Evolutionary conservation across 2,888 invertebrate genomes (phyloP), one percentile per base, ranked within the genome.

Genomic region (Callyntrura guangdongensis): DNA sequence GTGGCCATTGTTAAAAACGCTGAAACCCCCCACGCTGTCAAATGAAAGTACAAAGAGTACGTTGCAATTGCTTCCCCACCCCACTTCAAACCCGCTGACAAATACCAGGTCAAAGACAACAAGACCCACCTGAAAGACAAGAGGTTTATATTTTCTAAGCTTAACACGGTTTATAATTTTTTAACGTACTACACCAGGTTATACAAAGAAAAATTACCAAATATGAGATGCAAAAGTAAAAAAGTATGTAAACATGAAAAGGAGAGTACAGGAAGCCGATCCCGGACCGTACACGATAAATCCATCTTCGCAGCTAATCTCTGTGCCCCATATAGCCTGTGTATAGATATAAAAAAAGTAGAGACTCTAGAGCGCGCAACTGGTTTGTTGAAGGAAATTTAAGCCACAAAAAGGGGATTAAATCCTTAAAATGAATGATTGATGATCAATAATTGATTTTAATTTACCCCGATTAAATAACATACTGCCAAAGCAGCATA

Each of bases 21-120:
- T 82, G 99, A 99, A 81, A 99, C 97, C 86, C 98, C 98, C 99
- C 99, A 99, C n/a, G 99, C 99, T 88, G 98, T 98, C 94, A 99
- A 96, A 96, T 99, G 99, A 95, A 99, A 99, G 95, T 99, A 98
- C 95, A 99, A 98, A 12, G 99, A 98, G 95, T 99, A 98, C 85
- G 98, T 98, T 95, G 99, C 99, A 94, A 99, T 99, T 56, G 99
- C 99, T 96, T 99, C 99, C 95, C 99, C 98, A 69, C 99, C 99
- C 99, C 99, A 99, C 95, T 99, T 99, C 90, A 99, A 96, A 49
- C 99, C 99, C 91, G 99, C 99, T 64, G 99, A 98, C 94, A 99
- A 95, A 95, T 99, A 99, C 99, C 99, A 99, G 86, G 99, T 99
- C 92, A 99, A 96, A 20, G 99, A 98, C 94, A 99, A 95, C 94